Conservation (phyloP, 2,113 vertebrate species). For the Periophthalmus modestus region DNA sequence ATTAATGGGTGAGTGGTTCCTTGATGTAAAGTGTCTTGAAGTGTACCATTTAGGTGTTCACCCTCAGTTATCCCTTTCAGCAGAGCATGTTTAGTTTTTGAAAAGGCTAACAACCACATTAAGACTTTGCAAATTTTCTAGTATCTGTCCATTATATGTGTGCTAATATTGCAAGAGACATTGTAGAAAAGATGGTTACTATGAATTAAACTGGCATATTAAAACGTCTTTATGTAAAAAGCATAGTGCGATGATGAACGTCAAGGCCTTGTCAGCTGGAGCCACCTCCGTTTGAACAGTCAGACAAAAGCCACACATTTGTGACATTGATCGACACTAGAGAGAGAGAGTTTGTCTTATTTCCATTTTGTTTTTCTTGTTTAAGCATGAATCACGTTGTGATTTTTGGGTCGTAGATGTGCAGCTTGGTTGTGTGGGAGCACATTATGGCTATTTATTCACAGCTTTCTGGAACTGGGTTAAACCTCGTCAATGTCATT, state of each 20-base stretch:
- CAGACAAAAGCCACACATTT: conserved; percentile 49
- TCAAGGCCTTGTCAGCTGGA: conserved; percentile 44
- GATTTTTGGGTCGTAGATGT: conserved; percentile 11
- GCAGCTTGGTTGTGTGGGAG: conserved; percentile 7
- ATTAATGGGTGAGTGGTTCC: too few species aligned
- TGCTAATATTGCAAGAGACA: not conserved
- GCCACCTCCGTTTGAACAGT: conserved; percentile 36
- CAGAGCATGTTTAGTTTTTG: too few species aligned
- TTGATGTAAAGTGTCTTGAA: too few species aligned
- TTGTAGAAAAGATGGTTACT: not conserved
- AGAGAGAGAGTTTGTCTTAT: conserved; percentile 45
- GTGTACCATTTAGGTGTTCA: too few species aligned
- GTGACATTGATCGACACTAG: conserved; percentile 53
- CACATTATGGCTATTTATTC: not conserved
- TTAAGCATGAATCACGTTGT: conserved; percentile 38
- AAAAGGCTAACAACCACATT: too few species aligned
- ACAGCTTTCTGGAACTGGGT: not conserved
- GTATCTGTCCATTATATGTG: not conserved
- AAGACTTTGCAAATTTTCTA: too few species aligned
- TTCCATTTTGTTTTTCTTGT: conserved; percentile 19
- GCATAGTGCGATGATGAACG: conserved; percentile 50
- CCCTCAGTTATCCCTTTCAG: too few species aligned
- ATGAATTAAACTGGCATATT: not conserved
- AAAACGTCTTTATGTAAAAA: conserved; percentile 4
- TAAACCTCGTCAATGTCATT: conserved; percentile 27